phyloP scores from a whole-genome alignment of 2,113 vertebrate species.

The Microtus montanus region DNA sequence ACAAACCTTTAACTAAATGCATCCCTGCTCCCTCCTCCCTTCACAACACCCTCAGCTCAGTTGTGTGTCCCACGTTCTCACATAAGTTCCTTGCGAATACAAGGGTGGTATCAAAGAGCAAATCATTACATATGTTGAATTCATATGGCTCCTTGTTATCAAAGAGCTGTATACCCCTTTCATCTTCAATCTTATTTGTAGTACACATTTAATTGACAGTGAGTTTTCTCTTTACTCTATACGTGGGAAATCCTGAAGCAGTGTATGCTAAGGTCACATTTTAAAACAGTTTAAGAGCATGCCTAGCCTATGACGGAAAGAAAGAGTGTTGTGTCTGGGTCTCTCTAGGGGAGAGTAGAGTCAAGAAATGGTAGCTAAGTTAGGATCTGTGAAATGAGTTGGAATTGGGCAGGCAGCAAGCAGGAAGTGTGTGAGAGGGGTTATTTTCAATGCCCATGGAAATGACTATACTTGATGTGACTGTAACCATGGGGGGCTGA shows the following conservation, averaged over 20 bases:
- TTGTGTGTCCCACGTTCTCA: not conserved
- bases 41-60: not conserved
- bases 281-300: not conserved
- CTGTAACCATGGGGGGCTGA: not conserved
- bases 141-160: constrained; percentile 40
- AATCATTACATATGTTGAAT: constrained; percentile 53
- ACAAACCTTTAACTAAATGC: constrained; percentile 44
- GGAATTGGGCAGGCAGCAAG: not conserved
- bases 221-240: not conserved
- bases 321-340: not conserved
- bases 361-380: not conserved
- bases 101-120: constrained; percentile 24
- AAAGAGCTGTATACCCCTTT: constrained; percentile 45
- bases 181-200: constrained; percentile 42
- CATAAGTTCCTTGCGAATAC: not conserved
- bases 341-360: not conserved
- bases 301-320: not conserved
- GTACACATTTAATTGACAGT: constrained; percentile 49
- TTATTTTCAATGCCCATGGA: not conserved
- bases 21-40: not conserved
- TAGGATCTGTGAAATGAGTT: not conserved
- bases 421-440: not conserved
- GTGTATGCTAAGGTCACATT: not conserved
- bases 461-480: not conserved
- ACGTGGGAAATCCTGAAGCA: constrained; percentile 10